These are phyloP conservation scores for Apodemus sylvaticus DNA, from an alignment of 2,113 vertebrate species.

Conservation along the genomic window DNA sequence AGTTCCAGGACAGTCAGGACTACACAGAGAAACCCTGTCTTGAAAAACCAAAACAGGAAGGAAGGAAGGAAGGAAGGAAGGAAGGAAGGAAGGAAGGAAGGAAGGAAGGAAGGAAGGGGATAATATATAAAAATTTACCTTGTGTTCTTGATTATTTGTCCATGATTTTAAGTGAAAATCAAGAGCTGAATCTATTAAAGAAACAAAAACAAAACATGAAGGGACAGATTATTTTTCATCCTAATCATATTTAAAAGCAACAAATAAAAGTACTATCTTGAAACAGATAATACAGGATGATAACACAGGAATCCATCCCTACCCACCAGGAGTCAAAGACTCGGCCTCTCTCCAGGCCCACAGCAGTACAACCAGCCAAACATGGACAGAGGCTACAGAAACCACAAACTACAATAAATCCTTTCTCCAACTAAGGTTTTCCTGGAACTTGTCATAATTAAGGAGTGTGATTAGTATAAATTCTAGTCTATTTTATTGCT, in stretches of 20 bases:
- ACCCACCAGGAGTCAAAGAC: neutral
- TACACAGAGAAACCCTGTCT: too few relatives aligned
- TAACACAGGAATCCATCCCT: neutral
- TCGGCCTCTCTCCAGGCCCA: neutral
- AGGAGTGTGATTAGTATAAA: neutral
- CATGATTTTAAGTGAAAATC: slow-evolving; percentile 84
- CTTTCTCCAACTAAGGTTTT: neutral
- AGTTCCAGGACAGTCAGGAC: too few relatives aligned
- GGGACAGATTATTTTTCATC: slow-evolving; percentile 24
- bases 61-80: too few relatives aligned
- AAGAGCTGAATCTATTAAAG: slow-evolving; percentile 86
- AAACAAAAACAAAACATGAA: slow-evolving; percentile 58
- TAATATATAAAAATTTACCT: slow-evolving; percentile 82
- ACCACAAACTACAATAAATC: neutral
- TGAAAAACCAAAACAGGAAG: too few relatives aligned
- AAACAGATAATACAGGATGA: slow-evolving; percentile 20
- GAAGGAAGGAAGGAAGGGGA: too few relatives aligned
- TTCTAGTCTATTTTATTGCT: neutral
- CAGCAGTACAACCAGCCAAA: neutral
- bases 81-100: too few relatives aligned
- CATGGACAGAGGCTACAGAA: neutral
- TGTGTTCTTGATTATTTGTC: slow-evolving; percentile 79
- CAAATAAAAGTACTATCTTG: slow-evolving; percentile 39
- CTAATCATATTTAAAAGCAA: slow-evolving; percentile 11
- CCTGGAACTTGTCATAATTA: neutral